Conservation (phyloP, 2,797 vertebrate species). For the Sebastes oblongus region DNA sequence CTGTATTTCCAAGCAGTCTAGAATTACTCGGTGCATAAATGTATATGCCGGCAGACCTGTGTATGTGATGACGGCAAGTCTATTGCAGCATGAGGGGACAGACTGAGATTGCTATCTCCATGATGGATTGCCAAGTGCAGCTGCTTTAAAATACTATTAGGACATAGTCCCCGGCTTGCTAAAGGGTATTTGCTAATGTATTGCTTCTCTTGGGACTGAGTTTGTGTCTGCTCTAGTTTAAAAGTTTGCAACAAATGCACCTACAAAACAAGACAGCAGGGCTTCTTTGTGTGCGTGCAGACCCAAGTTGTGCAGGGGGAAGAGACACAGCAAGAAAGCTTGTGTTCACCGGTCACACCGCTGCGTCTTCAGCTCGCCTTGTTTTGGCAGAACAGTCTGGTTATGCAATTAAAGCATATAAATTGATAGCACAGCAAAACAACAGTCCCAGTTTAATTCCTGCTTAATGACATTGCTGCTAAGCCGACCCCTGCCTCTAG, state of each 20-base stretch:
- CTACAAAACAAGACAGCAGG: constrained; percentile 20
- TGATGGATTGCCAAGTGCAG: constrained; percentile 79
- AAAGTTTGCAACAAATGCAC: constrained; percentile 55
- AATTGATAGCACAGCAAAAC: constrained; percentile 77
- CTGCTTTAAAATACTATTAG: constrained; percentile 74
- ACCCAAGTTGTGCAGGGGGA: not conserved
- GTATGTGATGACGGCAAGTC: constrained; percentile 44
- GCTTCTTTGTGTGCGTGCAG: constrained; percentile 7
- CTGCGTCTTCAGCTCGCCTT: constrained; percentile 43
- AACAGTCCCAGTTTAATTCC: constrained; percentile 79
- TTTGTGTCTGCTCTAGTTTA: constrained; percentile 64
- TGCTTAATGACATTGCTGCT: constrained; percentile 76
- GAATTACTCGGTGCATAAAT: constrained; percentile 31
- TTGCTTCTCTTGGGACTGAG: constrained; percentile 52
- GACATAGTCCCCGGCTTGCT: constrained; percentile 48
- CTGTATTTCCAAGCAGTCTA: constrained; percentile 3
- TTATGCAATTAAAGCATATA: constrained; percentile 78
- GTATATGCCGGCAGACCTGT: constrained; percentile 19
- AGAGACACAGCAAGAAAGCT: not conserved
- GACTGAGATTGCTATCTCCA: constrained; percentile 74
- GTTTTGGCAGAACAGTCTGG: constrained; percentile 61
- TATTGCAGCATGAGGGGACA: constrained; percentile 43
- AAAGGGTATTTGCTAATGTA: constrained; percentile 59
- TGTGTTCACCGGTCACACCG: constrained; percentile 13
- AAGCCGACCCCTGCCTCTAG: constrained; percentile 74